Percentiles rank a stretch among this genome's conserved stretches.
Evolutionary conservation across 2,113 vertebrate species (phyloP).

Genomic region (Bombycilla garrulus): DNA sequence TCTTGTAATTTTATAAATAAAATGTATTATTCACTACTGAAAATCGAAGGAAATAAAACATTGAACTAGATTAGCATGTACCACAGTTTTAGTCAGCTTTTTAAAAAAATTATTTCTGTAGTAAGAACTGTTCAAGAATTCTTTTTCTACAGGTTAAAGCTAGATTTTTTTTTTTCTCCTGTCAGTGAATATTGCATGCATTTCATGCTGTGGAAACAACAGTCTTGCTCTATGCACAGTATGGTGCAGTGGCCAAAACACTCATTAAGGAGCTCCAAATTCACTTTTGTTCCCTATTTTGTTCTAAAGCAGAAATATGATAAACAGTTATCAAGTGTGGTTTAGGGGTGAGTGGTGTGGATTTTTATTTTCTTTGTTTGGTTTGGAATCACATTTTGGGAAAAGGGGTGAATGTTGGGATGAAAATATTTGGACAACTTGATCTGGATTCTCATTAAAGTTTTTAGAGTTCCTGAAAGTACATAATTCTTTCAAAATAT

Average conservation of each 20-base stretch:
- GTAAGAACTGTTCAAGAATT: not conserved
- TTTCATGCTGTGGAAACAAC: not conserved
- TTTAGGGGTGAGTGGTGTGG: not conserved
- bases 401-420: not conserved
- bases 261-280: not conserved
- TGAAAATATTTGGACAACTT: not conserved
- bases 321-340: rapidly evolving
- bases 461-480: not conserved
- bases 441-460: not conserved
- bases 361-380: not conserved
- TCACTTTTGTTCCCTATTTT: not conserved
- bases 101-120: too few species aligned
- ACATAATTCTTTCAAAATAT: not conserved
- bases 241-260: not conserved
- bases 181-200: not conserved
- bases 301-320: not conserved
- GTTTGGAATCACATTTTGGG: rapidly evolving
- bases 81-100: not conserved
- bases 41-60: not conserved
- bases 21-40: not conserved
- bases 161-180: not conserved
- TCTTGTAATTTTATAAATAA: not conserved
- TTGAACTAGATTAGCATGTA: not conserved
- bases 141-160: not conserved
- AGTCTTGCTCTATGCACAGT: not conserved